A percentile compares a stretch with the other conserved stretches of the same genome.
phyloP scores from a whole-genome alignment of 2,888 invertebrate genomes.

The Nephrocerus scutellatus region DNA sequence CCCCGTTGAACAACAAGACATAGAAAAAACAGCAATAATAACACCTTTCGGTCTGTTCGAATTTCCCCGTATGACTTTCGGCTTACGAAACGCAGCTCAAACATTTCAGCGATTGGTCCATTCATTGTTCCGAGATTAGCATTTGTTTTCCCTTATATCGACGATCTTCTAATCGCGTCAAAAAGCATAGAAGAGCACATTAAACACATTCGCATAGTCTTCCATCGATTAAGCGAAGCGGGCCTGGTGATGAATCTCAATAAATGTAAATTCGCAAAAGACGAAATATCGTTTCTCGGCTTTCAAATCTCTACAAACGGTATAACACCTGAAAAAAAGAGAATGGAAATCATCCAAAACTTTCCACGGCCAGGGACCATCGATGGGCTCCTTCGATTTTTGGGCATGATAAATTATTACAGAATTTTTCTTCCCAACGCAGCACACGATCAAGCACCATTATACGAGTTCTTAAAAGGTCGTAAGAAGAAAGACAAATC shows the following conservation, averaged over 20 bases:
- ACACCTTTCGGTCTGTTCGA: constrained; percentile 21
- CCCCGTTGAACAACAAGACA: constrained; percentile 13
- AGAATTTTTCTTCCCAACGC: constrained; percentile 14
- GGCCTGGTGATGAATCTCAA: constrained; percentile 23
- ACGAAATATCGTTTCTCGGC: constrained; percentile 18
- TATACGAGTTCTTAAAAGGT: constrained; percentile 10
- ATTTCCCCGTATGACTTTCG: constrained; percentile 16
- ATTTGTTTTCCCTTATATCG: constrained; percentile 27
- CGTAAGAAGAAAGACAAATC: constrained; percentile 20
- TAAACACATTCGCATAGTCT: constrained; percentile 21
- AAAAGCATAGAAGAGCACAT: constrained; percentile 20
- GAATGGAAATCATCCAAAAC: constrained; percentile 16
- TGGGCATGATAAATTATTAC: constrained; percentile 23
- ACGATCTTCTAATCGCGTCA: constrained; percentile 30
- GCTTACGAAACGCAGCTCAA: constrained; percentile 18
- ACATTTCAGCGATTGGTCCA: constrained; percentile 18
- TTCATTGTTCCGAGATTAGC: constrained; percentile 12
- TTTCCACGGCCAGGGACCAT: constrained; percentile 18
- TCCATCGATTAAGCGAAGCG: constrained; percentile 21
- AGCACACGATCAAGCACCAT: constrained; percentile 6
- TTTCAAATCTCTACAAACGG: constrained; percentile 12
- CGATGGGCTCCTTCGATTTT: constrained; percentile 19
- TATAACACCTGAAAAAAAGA: constrained; percentile 14
- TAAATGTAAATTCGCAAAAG: constrained; percentile 20
- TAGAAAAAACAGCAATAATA: constrained; percentile 19